Evolutionary conservation across 2,113 vertebrate species (phyloP), one percentile per base, ranked within the genome.

Genomic region (Otocyon megalotis): DNA sequence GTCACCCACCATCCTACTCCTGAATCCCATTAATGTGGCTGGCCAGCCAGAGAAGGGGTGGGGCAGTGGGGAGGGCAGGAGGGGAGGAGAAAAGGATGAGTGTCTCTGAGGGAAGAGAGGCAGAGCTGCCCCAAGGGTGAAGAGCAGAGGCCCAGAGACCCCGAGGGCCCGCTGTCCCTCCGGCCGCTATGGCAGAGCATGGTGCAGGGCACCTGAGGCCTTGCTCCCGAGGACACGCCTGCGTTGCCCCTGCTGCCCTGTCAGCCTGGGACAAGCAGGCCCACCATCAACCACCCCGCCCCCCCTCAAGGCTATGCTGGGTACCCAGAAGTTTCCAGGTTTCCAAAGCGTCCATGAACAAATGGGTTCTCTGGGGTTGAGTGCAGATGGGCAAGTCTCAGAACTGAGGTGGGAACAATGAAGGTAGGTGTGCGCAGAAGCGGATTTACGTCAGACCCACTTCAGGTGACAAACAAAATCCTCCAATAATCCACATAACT

Each of bases 1-100:
- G 53, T 13, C 26, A 17, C 24, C 16, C 35, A 3, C 10, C 1
- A 35, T 11, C 35, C 28, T 17, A 54, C 48, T 67, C 24, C 22
- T 53, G 2, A 65, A 83, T 0, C 15, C 30, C 19, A 7, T 26
- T 53, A 50, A 35, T 0, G 1, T 0, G 1, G 15, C 19, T 32
- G 56, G 85, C 30, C 10, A 13, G 53, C 30, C 37, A 12, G 5
- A 62, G 62, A 82, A n/a, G 26, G 58, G 24, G 14, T 26, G n/a
- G 48, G 0, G 37, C 8, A 19, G n/a, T 37, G 71, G 62, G 26
- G 22, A n/a, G 30, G 35, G 28, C 1, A 30, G n/a, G 17, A 30
- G 1, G 53, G 37, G n/a, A 17, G 62, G 22, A 50, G 74, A 20
- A 6, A 17, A 20, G 16, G 13, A 43, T 43, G 43, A 43, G 43